Base-by-base conservation (phyloP, 2,888 invertebrate genomes). In the Aspidapion aeneum region DNA sequence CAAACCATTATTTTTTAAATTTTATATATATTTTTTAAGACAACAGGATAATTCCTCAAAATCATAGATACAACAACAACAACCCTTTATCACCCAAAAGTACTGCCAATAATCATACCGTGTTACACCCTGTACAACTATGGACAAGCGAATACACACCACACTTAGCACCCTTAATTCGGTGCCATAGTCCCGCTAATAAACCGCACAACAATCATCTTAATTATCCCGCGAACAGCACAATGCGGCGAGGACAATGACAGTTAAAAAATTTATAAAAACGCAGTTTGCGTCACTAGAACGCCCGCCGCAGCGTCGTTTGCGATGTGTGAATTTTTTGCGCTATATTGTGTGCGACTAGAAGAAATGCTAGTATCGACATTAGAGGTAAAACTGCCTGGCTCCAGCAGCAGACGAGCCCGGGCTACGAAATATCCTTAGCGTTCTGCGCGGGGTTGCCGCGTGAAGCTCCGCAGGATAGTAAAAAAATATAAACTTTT, bases 381-480 rank as follows among this genome's bases (percentile, higher is more conserved):
- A 19, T 52, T 52, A 52, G 52, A 17, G 52, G 19, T 19, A 19
- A 52, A 52, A 52, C 52, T 52, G 52, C 7, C 52, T 5, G 17
- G 52, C 52, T 52, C 52, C 52, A 52, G 52, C 64, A 64, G 66
- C 62, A 60, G 61, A n/a, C 52, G 60, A 70, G 71, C 73, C 73
- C 73, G 73, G 73, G 73, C 73, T 69, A 69, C 71, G 69, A 72
- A 72, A n/a, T n/a, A 70, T 68, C 70, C 69, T 19, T 3, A 17
- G 52, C n/a, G n/a, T n/a, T n/a, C n/a, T 17, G 5, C 7, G 52
- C 52, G 52, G 19, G 7, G 52, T 52, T 52, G 52, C 17, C 52
- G n/a, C 9, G 49, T n/a, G 49, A 12, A 9, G 49, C 49, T n/a
- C n/a, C n/a, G n/a, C n/a, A n/a, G n/a, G n/a, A n/a, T n/a, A n/a